Evolutionary conservation across 1,140 invertebrate genomes (phyloP).

Genomic region (Alviniconcha marisindica): DNA sequence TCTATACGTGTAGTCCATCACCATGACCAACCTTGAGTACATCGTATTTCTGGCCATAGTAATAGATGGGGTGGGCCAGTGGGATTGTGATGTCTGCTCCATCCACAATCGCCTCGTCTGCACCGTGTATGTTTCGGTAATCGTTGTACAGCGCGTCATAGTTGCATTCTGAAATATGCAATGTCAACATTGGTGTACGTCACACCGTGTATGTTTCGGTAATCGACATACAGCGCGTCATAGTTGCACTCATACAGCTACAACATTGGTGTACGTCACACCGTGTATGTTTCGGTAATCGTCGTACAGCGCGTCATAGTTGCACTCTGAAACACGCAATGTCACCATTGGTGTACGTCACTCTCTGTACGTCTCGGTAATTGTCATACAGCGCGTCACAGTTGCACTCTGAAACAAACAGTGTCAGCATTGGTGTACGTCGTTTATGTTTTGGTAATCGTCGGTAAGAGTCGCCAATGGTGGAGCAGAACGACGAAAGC

Average conservation of each 20-base stretch:
- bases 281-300: background rate
- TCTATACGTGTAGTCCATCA: background rate
- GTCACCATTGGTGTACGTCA: too few relatives aligned
- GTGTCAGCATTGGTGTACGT: background rate
- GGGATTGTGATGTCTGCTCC: background rate
- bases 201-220: background rate
- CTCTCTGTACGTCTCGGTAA: background rate
- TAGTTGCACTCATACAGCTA: too few relatives aligned
- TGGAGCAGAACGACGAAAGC: background rate
- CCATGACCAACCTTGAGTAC: background rate
- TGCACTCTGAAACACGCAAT: background rate
- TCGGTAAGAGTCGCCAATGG: too few relatives aligned
- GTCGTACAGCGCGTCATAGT: slow-evolving; percentile 11
- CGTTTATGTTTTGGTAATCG: too few relatives aligned
- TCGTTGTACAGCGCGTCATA: slow-evolving; percentile 6
- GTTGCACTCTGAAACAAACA: background rate
- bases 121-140: background rate
- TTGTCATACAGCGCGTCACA: background rate
- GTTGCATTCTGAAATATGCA: background rate
- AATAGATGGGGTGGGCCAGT: background rate
- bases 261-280: background rate
- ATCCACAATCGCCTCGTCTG: background rate
- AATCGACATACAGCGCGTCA: background rate
- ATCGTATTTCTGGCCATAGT: background rate
- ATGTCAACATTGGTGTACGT: too few relatives aligned